These are phyloP conservation scores for Corythornis leucogaster DNA, from an alignment of 2,797 vertebrate genomes.

Conservation along the genomic window DNA sequence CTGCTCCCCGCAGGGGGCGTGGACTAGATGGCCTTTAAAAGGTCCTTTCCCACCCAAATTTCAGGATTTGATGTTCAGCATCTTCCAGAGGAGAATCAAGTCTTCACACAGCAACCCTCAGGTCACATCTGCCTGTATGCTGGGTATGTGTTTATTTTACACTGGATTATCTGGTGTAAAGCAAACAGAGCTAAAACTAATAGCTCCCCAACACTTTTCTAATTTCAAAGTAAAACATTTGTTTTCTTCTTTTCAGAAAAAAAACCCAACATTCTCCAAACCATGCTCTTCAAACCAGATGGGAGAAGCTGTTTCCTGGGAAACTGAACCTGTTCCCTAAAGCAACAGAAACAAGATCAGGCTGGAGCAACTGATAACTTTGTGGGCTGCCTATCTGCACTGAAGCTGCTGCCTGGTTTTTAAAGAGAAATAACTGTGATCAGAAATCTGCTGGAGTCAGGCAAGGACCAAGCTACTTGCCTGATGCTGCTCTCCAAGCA, in stretches of 20 bases:
- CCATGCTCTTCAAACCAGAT: not conserved
- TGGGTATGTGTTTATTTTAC: not conserved
- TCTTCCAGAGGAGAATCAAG: not conserved
- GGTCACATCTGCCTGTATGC: not conserved
- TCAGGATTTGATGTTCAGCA: not conserved
- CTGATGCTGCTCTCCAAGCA: not conserved
- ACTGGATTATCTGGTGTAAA: not conserved
- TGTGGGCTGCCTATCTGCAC: not conserved
- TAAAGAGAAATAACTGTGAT: not conserved
- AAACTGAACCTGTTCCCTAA: not conserved
- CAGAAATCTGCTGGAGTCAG: not conserved
- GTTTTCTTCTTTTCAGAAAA: not conserved
- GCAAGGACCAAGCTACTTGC: not conserved
- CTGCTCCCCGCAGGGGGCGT: not conserved
- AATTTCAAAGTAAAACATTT: not conserved
- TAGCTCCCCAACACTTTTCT: not conserved
- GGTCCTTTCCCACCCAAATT: too few species aligned
- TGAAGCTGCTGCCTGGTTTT: not conserved
- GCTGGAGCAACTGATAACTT: not conserved
- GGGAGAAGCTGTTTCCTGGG: not conserved
- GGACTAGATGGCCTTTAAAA: not conserved
- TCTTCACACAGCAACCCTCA: not conserved
- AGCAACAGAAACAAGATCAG: slow-evolving; percentile 4
- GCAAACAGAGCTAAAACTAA: not conserved
- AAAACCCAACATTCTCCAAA: fast-evolving